Percentiles rank a stretch among this genome's conserved stretches.
phyloP scores from a whole-genome alignment of 2,113 vertebrate species.

The Corydoras sp. region DNA sequence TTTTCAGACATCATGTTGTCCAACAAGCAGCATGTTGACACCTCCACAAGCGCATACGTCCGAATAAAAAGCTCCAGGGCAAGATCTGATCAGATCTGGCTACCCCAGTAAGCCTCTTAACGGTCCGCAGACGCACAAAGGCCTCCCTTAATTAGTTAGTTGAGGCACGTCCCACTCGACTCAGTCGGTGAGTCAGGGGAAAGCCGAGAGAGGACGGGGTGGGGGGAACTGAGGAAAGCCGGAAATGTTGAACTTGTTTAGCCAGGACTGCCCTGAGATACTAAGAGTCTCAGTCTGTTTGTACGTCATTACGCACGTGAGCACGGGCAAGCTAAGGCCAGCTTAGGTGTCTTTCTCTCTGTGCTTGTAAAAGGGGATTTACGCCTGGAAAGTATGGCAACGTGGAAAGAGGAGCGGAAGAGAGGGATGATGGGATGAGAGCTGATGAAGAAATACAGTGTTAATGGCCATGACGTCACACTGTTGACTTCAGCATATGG shows the following conservation, averaged over 20 bases:
- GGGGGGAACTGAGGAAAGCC: slow-evolving; percentile 10
- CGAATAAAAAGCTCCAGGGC: slow-evolving; percentile 14
- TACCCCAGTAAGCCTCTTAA: slow-evolving; percentile 39
- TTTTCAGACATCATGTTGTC: slow-evolving; percentile 10
- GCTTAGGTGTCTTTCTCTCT: slow-evolving; percentile 28
- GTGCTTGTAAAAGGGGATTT: slow-evolving; percentile 32
- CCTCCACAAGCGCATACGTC: slow-evolving; percentile 22
- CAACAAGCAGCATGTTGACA: slow-evolving; percentile 6
- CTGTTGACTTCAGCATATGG: neutral
- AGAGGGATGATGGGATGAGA: slow-evolving; percentile 16
- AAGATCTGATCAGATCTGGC: slow-evolving; percentile 39
- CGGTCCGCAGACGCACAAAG: slow-evolving; percentile 23
- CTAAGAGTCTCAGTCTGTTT: slow-evolving; percentile 16
- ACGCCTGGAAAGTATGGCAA: slow-evolving; percentile 20
- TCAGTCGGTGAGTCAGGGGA: slow-evolving; percentile 13
- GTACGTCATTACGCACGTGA: slow-evolving; percentile 27
- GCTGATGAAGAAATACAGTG: slow-evolving; percentile 17
- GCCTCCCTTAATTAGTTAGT: slow-evolving; percentile 18
- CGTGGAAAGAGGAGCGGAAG: slow-evolving; percentile 18
- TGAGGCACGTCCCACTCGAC: slow-evolving; percentile 9
- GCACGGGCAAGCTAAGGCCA: slow-evolving; percentile 8
- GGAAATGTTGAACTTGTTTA: slow-evolving; percentile 41
- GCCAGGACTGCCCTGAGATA: slow-evolving; percentile 41
- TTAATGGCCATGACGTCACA: slow-evolving; percentile 14
- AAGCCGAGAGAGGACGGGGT: slow-evolving; percentile 23